Percentiles rank a stretch among this genome's conserved stretches.
phyloP scores from a whole-genome alignment of 2,113 vertebrate species.

The Phaethon lepturus region DNA sequence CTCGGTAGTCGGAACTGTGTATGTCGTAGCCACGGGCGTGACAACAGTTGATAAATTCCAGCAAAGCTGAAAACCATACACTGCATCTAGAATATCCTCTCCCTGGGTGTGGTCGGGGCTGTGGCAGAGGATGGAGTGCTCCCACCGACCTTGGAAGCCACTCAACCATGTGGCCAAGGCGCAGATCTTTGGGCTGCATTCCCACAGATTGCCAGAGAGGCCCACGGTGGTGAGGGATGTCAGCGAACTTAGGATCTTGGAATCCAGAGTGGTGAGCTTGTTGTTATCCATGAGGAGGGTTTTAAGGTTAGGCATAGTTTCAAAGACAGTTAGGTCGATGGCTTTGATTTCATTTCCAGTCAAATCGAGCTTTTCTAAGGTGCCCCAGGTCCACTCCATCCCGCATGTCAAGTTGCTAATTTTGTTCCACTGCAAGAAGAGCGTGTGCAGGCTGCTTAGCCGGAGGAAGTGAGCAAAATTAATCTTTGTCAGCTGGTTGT shows the following conservation, averaged over 20 bases:
- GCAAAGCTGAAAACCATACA: constrained; percentile 98
- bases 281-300: constrained; percentile 97
- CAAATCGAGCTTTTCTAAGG: constrained; percentile 95
- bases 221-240: constrained; percentile 89
- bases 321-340: constrained; percentile 91
- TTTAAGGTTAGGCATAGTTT: constrained; percentile 96
- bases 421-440: constrained; percentile 99
- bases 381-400: constrained; percentile 98
- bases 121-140: constrained; percentile 95
- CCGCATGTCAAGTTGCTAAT: constrained; percentile 95
- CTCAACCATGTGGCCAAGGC: constrained; percentile 93
- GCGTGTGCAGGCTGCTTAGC: constrained; percentile 92
- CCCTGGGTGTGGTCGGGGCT: constrained; percentile 96
- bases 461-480: constrained; percentile 99
- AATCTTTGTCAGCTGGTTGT: constrained; percentile 98
- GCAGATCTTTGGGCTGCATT: constrained; percentile 97
- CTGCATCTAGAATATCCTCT: constrained; percentile 97
- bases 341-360: constrained; percentile 95
- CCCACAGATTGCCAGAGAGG: constrained; percentile 96
- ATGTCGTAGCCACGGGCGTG: constrained; percentile 82
- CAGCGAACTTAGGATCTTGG: constrained; percentile 89
- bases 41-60: constrained; percentile 94
- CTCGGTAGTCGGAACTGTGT: constrained; percentile 85
- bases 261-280: constrained; percentile 91
- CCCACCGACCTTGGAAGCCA: constrained; percentile 96